phyloP scores from a whole-genome alignment of 2,797 vertebrate genomes.

The Acanthurus tractus region DNA sequence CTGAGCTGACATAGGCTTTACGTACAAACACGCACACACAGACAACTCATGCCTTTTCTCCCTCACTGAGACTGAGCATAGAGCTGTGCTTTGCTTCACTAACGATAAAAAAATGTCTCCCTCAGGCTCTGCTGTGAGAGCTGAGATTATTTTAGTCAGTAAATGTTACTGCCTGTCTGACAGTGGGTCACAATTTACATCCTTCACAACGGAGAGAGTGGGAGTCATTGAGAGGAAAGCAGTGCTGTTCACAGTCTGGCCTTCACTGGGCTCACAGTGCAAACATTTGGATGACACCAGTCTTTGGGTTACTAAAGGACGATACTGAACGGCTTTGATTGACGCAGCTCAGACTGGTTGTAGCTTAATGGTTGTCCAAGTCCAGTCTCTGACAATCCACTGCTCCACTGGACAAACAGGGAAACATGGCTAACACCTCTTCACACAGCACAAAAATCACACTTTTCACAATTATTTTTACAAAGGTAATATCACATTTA shows the following conservation, averaged over 20 bases:
- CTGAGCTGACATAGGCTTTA: slow-evolving; percentile 76
- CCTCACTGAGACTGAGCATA: slow-evolving; percentile 56
- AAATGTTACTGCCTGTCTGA: slow-evolving; percentile 69
- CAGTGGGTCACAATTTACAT: slow-evolving; percentile 66
- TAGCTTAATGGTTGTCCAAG: slow-evolving; percentile 34
- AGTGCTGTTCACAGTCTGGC: slow-evolving; percentile 42
- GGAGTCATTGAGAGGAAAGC: slow-evolving; percentile 59
- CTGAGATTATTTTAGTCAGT: slow-evolving; percentile 74
- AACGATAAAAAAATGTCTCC: slow-evolving; percentile 54
- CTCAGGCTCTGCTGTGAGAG: slow-evolving; percentile 68
- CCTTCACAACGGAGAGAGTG: slow-evolving; percentile 59
- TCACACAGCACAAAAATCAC: slow-evolving; percentile 66
- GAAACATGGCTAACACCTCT: slow-evolving; percentile 45
- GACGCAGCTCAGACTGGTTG: slow-evolving; percentile 34
- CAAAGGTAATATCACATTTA: slow-evolving; percentile 58
- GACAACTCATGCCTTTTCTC: slow-evolving; percentile 67
- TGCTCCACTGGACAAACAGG: slow-evolving; percentile 48
- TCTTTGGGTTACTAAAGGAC: slow-evolving; percentile 53
- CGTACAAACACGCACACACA: slow-evolving; percentile 55
- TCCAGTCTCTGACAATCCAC: slow-evolving; percentile 44
- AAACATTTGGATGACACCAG: slow-evolving; percentile 64
- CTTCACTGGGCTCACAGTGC: slow-evolving; percentile 64
- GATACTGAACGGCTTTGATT: slow-evolving; percentile 48
- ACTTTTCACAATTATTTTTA: slow-evolving; percentile 69
- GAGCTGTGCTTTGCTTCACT: slow-evolving; percentile 62